Conservation (phyloP, 2,113 vertebrate genomes). For the Psilopsiagon aymara region DNA sequence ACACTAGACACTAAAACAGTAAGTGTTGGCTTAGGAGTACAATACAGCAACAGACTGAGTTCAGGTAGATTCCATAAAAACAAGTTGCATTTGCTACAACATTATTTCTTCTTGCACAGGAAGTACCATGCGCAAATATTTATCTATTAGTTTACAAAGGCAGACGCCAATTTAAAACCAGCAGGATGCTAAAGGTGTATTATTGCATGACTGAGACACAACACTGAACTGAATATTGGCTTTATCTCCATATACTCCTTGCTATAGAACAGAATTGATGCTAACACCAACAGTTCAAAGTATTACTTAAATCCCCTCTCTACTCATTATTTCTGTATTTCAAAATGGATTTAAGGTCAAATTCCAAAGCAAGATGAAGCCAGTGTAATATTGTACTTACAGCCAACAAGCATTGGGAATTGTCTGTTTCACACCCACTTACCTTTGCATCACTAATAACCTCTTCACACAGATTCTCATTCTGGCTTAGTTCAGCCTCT, state of each 20-base stretch:
- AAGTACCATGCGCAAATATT: neutral
- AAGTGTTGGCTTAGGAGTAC: neutral
- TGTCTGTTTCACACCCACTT: neutral
- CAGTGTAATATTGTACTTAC: neutral
- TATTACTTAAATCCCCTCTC: neutral
- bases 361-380: neutral
- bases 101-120: neutral
- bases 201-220: neutral
- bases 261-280: neutral
- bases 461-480: neutral
- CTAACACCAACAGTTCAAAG: neutral
- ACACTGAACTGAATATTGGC: neutral
- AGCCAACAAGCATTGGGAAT: neutral
- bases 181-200: neutral
- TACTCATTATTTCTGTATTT: neutral
- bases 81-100: neutral
- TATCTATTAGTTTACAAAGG: neutral
- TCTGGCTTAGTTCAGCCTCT: neutral
- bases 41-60: neutral
- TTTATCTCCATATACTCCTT: neutral
- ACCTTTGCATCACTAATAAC: neutral
- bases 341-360: neutral
- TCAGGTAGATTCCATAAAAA: neutral
- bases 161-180: neutral
- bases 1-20: neutral